Evolutionary conservation across 2,113 vertebrate species (phyloP), one percentile per base, ranked within the genome.

Genomic region (Anguilla rostrata): DNA sequence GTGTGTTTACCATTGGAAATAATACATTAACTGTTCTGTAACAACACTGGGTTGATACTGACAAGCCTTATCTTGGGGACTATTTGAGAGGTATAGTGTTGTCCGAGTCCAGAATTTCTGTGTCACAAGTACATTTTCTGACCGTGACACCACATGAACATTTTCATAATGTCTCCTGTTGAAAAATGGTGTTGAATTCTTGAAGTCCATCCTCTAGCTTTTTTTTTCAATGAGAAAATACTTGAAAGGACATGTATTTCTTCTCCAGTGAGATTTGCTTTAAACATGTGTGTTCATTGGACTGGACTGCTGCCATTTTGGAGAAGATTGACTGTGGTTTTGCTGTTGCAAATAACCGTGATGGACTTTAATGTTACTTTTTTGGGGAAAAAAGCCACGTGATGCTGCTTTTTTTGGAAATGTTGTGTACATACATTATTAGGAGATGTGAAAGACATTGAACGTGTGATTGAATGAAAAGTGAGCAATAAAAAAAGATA

Each of bases 391-490:
- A 92, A 93, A 94, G 89, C 94, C 89, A 94, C 94, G 91, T 94
- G 91, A 94, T 91, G 89, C 95, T 94, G 96, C 94, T 96, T 93
- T 94, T 95, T 94, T 95, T 95, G 92, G 91, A 91, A 94, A 94
- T 85, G 86, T 93, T 95, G 92, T 96, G 93, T 94, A 95, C 90
- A 94, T 95, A 95, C 94, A 94, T 91, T 90, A 93, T 96, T 92
- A 96, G 93, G 96, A 96, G 95, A 95, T 96, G 94, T 95, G 94
- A 97, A 96, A 94, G 95, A 95, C 96, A 95, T 95, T 96, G 95
- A 94, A 95, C 93, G 96, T 95, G 92, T 97, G 96, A 94, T 93
- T 96, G 96, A 96, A 94, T 94, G 96, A 95, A 95, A 94, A 95
- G 93, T 95, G 95, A 97, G 96, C 96, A 98, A 98, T 99, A 98